A percentile compares a stretch with the other conserved stretches of the same genome.
These are phyloP conservation scores for Spheniscus humboldti DNA, from an alignment of 2,797 vertebrate genomes.

Conservation along the genomic window DNA sequence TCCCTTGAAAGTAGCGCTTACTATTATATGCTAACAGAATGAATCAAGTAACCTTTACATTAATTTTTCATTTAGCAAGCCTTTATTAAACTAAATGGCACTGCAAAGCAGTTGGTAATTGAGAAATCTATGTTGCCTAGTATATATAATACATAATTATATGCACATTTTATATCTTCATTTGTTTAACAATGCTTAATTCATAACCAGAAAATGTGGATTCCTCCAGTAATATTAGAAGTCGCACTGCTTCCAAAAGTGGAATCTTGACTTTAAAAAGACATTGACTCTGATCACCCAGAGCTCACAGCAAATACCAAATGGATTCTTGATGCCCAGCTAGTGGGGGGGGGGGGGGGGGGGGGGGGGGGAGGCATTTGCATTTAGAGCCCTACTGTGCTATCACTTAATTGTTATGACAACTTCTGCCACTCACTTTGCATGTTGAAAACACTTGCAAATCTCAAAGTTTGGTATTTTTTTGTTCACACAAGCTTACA, in stretches of 20 bases:
- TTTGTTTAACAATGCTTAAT: not conserved
- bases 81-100: slow-evolving; percentile 34
- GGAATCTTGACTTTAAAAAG: slow-evolving; percentile 14
- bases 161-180: not conserved
- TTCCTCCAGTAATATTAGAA: not conserved
- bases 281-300: not conserved
- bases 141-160: not conserved
- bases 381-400: not conserved
- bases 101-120: not conserved
- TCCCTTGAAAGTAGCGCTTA: not conserved
- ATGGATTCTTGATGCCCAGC: not conserved
- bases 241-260: not conserved
- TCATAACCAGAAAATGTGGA: not conserved
- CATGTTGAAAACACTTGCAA: not conserved
- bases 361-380: not conserved
- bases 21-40: not conserved
- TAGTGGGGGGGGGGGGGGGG: not conserved
- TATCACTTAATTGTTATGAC: not conserved
- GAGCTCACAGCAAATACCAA: not conserved
- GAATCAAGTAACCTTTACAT: slow-evolving; percentile 3
- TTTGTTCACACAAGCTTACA: not conserved
- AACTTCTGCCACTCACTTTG: not conserved
- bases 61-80: slow-evolving; percentile 46
- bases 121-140: slow-evolving; percentile 40
- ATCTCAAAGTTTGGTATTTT: not conserved